Evolutionary conservation across 2,113 vertebrate species (phyloP).

Genomic region (Agelaius tricolor): DNA sequence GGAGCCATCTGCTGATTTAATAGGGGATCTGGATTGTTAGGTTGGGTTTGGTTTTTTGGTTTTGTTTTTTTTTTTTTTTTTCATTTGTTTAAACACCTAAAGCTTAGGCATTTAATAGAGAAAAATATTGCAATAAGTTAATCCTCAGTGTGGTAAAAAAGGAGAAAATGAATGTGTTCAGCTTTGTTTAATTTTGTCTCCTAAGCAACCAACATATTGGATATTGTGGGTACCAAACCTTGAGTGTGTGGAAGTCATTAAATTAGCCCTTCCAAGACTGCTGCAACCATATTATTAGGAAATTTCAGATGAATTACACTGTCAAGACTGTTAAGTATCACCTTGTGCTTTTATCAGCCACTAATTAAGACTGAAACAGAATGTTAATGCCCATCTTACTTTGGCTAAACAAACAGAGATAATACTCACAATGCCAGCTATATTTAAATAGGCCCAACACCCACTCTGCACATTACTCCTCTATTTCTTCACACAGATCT

Average conservation of each 20-base stretch:
- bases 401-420: slow-evolving; percentile 37
- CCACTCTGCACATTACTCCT: not conserved
- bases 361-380: slow-evolving; percentile 63
- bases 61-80: not conserved
- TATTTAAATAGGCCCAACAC: not conserved
- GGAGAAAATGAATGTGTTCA: not conserved
- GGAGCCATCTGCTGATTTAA: slow-evolving; percentile 62
- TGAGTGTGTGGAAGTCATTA: slow-evolving; percentile 49
- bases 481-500: not conserved
- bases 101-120: slow-evolving; percentile 44
- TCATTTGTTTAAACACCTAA: slow-evolving; percentile 25
- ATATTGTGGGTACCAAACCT: slow-evolving; percentile 24
- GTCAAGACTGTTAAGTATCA: slow-evolving; percentile 49
- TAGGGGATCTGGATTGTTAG: slow-evolving; percentile 9
- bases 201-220: slow-evolving; percentile 56
- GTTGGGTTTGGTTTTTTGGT: not conserved
- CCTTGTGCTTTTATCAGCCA: slow-evolving; percentile 59
- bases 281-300: slow-evolving; percentile 38
- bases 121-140: slow-evolving; percentile 38
- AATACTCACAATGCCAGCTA: not conserved
- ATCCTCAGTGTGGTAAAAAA: slow-evolving; percentile 20
- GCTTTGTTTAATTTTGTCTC: slow-evolving; percentile 62
- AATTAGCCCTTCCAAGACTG: slow-evolving; percentile 7
- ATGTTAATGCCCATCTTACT: slow-evolving; percentile 25
- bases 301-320: slow-evolving; percentile 59